Conservation (phyloP, 30 jellyfish, hydroid and myxozoan genomes). For the Aurelia coerulea region DNA sequence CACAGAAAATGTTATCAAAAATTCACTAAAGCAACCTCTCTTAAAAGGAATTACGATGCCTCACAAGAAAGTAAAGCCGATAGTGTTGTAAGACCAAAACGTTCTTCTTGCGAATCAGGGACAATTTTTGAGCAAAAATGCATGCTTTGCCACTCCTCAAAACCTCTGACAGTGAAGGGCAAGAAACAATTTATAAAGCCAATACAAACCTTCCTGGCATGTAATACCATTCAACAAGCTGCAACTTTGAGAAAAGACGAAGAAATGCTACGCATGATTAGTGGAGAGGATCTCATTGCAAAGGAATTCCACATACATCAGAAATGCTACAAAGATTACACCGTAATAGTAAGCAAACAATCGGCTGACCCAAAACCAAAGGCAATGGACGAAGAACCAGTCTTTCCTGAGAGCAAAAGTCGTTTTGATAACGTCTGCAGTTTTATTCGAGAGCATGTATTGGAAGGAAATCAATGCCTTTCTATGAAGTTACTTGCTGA, state of each 20-base stretch:
- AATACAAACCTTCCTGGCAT: background rate
- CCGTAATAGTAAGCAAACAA: constrained; percentile 10
- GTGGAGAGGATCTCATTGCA: too few relatives aligned
- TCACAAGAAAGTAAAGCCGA: constrained; percentile 23
- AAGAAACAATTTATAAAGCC: constrained; percentile 37
- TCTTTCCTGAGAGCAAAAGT: background rate
- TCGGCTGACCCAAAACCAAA: constrained; percentile 7
- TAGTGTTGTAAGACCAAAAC: constrained; percentile 30
- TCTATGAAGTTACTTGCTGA: constrained; percentile 29
- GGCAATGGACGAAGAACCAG: constrained; percentile 15
- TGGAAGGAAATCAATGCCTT: constrained; percentile 36
- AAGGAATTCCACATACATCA: too few relatives aligned
- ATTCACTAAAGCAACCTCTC: constrained; percentile 30
- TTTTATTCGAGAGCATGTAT: constrained; percentile 13
- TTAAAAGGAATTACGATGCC: constrained; percentile 17
- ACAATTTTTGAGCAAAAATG: constrained; percentile 18
- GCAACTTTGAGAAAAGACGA: too few relatives aligned
- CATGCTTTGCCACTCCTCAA: constrained; percentile 19
- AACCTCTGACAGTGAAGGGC: constrained; percentile 29
- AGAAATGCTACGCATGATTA: too few relatives aligned
- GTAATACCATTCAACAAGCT: too few relatives aligned
- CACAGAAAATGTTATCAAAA: constrained; percentile 28
- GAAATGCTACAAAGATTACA: too few relatives aligned
- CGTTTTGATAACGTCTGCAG: constrained; percentile 34
- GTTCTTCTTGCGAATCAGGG: constrained; percentile 11